Evolutionary conservation across 2,888 invertebrate species (phyloP).

Genomic region (Balanococcus diminutus): DNA sequence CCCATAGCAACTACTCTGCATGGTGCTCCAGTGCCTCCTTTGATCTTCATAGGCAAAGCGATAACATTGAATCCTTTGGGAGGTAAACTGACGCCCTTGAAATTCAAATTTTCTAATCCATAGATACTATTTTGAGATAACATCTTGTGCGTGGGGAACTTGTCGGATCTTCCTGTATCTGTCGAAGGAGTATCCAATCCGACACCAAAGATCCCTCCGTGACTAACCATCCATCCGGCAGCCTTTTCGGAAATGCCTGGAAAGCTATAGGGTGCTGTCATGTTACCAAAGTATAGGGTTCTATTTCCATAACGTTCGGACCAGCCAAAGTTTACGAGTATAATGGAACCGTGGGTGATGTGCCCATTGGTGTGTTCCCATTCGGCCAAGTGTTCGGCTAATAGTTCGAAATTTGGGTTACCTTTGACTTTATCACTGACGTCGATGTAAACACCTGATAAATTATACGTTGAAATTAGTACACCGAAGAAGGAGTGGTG

Average conservation of each 20-base stretch:
- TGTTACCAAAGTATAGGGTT: slow-evolving; percentile 56
- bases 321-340: slow-evolving; percentile 59
- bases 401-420: slow-evolving; percentile 56
- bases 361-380: slow-evolving; percentile 58
- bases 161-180: slow-evolving; percentile 66
- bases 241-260: slow-evolving; percentile 67
- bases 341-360: slow-evolving; percentile 57
- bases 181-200: slow-evolving; percentile 71
- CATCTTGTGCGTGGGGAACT: slow-evolving; percentile 64
- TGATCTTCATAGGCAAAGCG: slow-evolving; percentile 69
- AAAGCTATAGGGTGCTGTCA: slow-evolving; percentile 21
- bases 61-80: slow-evolving; percentile 65
- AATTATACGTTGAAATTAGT: not conserved
- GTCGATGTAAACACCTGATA: slow-evolving; percentile 58
- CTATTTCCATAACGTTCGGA: slow-evolving; percentile 56
- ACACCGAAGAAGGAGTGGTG: too few species aligned
- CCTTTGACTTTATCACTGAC: slow-evolving; percentile 56
- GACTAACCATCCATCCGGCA: slow-evolving; percentile 67
- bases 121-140: slow-evolving; percentile 64
- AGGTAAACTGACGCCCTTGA: slow-evolving; percentile 60
- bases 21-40: slow-evolving; percentile 63
- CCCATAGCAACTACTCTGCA: not conserved
- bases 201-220: slow-evolving; percentile 69
- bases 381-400: slow-evolving; percentile 56
- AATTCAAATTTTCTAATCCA: slow-evolving; percentile 68